These are phyloP conservation scores for Myrmecophaga tridactyla DNA, from an alignment of 2,113 vertebrate genomes.

Conservation along the genomic window DNA sequence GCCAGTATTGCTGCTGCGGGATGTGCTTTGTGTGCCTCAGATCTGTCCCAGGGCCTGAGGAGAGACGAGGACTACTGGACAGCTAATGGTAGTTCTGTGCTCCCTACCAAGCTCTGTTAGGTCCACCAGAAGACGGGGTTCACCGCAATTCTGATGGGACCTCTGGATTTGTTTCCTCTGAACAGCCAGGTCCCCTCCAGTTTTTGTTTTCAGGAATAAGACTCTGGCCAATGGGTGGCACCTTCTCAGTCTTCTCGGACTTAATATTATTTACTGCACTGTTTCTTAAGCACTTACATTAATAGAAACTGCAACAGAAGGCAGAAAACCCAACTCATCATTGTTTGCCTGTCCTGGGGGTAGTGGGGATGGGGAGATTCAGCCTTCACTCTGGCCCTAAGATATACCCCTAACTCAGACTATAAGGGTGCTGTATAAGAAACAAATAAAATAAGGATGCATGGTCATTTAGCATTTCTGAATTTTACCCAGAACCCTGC, in stretches of 20 bases:
- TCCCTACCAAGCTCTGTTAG: neutral
- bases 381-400: neutral
- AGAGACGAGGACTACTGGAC: neutral
- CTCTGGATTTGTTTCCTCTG: neutral
- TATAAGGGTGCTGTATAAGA: neutral
- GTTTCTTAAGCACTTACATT: constrained; percentile 43
- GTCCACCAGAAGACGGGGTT: neutral
- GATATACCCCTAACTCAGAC: neutral
- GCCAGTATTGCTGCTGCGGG: rapidly evolving
- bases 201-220: neutral
- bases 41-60: neutral
- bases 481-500: neutral
- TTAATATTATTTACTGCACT: neutral
- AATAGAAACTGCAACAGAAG: neutral
- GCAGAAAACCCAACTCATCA: neutral
- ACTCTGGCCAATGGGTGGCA: neutral
- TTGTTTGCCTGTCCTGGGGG: neutral
- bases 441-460: neutral
- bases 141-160: neutral
- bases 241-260: neutral
- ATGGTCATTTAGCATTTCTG: neutral
- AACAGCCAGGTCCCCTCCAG: neutral
- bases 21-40: neutral
- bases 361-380: neutral
- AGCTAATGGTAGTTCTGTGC: neutral